These are phyloP conservation scores for Watsonalla cultraria DNA, from an alignment of 2,888 invertebrate species.

Conservation along the genomic window DNA sequence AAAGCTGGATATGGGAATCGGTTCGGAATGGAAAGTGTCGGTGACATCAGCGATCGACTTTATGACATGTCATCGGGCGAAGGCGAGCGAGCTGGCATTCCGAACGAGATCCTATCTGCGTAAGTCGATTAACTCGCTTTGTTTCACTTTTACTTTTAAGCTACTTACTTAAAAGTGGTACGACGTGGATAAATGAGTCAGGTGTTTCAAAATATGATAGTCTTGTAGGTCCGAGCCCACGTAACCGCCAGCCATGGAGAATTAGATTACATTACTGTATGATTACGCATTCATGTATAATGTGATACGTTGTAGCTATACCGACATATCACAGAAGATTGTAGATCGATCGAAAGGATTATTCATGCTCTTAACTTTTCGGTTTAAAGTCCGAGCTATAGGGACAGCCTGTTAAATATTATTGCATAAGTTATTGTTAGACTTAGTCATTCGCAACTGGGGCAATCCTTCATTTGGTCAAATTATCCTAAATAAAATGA, in stretches of 20 bases:
- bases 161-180: slow-evolving; percentile 4
- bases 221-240: slow-evolving; percentile 1
- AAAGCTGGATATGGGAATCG: slow-evolving; percentile 19
- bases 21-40: slow-evolving; percentile 37
- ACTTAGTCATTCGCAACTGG: too few relatives aligned
- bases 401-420: too few relatives aligned
- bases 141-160: slow-evolving; percentile 40
- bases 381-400: too few relatives aligned
- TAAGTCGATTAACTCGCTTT: slow-evolving; percentile 19
- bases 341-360: not conserved
- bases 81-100: slow-evolving; percentile 10
- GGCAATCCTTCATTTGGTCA: too few relatives aligned
- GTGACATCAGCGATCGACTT: slow-evolving; percentile 31
- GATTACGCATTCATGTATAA: not conserved
- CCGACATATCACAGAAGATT: not conserved
- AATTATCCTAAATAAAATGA: too few relatives aligned
- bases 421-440: too few relatives aligned
- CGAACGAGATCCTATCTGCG: not conserved
- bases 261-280: slow-evolving; percentile 7
- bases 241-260: slow-evolving; percentile 9
- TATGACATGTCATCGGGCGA: slow-evolving; percentile 19
- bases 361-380: too few relatives aligned
- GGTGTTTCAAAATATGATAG: slow-evolving; percentile 4
- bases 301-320: too few relatives aligned
- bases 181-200: slow-evolving; percentile 1